Conservation (phyloP, 2,888 invertebrate genomes). For the Kuschelorhynchus macadamiae region DNA sequence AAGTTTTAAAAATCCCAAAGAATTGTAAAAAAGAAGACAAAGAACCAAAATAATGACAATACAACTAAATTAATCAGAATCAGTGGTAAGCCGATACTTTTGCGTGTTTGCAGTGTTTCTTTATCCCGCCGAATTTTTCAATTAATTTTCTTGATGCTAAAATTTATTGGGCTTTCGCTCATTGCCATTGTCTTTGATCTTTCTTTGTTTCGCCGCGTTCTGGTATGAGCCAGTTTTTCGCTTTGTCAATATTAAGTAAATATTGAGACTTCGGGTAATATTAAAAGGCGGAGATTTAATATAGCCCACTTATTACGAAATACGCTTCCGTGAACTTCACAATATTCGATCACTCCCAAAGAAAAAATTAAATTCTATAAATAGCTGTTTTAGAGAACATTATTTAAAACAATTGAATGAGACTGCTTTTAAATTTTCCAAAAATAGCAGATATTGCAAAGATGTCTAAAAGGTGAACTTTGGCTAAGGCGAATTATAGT, state of each 20-base stretch:
- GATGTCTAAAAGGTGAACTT: too few species aligned
- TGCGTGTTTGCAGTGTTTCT: conserved; percentile 53
- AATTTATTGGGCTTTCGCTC: conserved; percentile 45
- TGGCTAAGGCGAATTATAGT: too few species aligned
- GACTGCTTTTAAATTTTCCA: too few species aligned
- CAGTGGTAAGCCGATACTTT: conserved; percentile 41
- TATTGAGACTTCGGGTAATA: conserved; percentile 39
- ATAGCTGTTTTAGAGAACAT: too few species aligned
- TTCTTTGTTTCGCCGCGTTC: conserved; percentile 34
- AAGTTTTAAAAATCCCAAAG: too few species aligned
- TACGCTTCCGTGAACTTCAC: too few species aligned
- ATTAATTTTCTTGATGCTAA: conserved; percentile 54
- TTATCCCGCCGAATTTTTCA: conserved; percentile 57
- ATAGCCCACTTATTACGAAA: neutral
- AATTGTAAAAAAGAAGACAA: conserved; percentile 4
- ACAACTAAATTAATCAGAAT: conserved; percentile 41
- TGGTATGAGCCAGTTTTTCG: conserved; percentile 37
- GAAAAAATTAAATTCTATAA: too few species aligned
- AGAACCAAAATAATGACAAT: neutral
- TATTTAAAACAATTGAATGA: too few species aligned
- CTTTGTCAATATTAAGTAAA: conserved; percentile 41
- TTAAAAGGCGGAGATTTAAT: conserved; percentile 35
- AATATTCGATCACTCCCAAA: too few species aligned
- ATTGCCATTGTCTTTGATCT: conserved; percentile 44
- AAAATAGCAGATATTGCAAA: too few species aligned